These are phyloP conservation scores for Podarcis lilfordi DNA, from an alignment of 2,797 vertebrate genomes.

Conservation along the genomic window DNA sequence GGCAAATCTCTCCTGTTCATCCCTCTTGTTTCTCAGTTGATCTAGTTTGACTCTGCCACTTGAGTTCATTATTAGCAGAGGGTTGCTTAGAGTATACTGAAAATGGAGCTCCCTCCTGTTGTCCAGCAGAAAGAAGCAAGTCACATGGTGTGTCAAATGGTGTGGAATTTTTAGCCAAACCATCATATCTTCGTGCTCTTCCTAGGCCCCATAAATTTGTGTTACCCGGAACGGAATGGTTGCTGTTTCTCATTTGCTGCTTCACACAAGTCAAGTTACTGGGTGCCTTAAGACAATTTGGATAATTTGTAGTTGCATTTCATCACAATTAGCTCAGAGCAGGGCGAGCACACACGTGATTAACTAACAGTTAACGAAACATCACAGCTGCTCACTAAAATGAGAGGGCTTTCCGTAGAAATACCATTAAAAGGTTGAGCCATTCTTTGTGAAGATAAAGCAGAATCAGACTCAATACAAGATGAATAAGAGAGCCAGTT, in stretches of 20 bases:
- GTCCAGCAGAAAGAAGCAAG: neutral
- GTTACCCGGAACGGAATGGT: no score
- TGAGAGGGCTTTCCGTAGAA: neutral
- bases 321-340: neutral
- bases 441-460: neutral
- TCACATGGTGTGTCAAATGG: neutral
- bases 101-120: neutral
- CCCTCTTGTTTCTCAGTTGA: neutral
- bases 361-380: neutral
- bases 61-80: neutral
- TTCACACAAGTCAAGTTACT: neutral
- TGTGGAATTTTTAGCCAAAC: neutral
- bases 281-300: neutral
- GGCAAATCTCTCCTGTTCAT: neutral
- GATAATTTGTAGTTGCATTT: neutral
- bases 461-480: neutral
- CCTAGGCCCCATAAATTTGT: neutral
- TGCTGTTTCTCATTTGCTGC: neutral
- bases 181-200: neutral
- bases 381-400: neutral
- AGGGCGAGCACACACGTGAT: neutral
- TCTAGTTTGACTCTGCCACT: neutral
- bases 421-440: neutral
- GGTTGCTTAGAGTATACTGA: neutral
- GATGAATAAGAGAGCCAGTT: conserved; percentile 1